Evolutionary conservation across 2,888 invertebrate species (phyloP).

Genomic region (Torymus auratus): DNA sequence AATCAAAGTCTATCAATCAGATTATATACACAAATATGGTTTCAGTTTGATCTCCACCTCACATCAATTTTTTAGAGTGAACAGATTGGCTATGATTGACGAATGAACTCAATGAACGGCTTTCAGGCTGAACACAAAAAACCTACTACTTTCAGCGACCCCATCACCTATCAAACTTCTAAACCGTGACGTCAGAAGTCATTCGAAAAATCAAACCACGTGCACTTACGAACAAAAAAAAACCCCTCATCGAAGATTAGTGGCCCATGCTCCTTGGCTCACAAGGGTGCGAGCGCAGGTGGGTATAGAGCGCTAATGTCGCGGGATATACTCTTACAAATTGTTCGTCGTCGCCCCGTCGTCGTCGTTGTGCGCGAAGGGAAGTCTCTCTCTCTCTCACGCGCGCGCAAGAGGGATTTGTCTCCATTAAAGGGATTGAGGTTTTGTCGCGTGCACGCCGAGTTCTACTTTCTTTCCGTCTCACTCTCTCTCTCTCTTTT

Average conservation of each 20-base stretch:
- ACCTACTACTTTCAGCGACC: too few relatives aligned
- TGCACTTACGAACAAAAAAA: too few relatives aligned
- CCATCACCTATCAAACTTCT: too few relatives aligned
- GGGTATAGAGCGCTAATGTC: slow-evolving; percentile 66
- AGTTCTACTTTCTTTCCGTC: slow-evolving; percentile 66
- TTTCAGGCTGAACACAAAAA: too few relatives aligned
- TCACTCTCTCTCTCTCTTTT: slow-evolving; percentile 43
- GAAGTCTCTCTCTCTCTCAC: slow-evolving; percentile 1
- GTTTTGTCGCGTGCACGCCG: slow-evolving; percentile 71
- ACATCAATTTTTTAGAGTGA: too few relatives aligned
- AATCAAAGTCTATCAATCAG: too few relatives aligned
- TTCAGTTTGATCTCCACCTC: too few relatives aligned
- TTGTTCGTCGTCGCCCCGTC: slow-evolving; percentile 67
- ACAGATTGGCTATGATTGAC: too few relatives aligned
- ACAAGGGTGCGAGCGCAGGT: slow-evolving; percentile 27
- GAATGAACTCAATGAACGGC: too few relatives aligned
- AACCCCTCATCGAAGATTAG: slow-evolving; percentile 22
- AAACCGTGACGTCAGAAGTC: too few relatives aligned
- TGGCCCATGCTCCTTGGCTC: slow-evolving; percentile 52
- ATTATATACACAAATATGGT: too few relatives aligned
- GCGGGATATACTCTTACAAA: slow-evolving; percentile 74
- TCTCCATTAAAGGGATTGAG: slow-evolving; percentile 76
- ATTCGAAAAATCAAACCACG: too few relatives aligned
- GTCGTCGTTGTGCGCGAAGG: slow-evolving; percentile 63
- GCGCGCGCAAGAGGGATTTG: slow-evolving; percentile 71